A percentile compares a stretch with the other conserved stretches of the same genome.
phyloP scores from a whole-genome alignment of 2,797 vertebrate genomes.

The Rhyacichthys aspro region DNA sequence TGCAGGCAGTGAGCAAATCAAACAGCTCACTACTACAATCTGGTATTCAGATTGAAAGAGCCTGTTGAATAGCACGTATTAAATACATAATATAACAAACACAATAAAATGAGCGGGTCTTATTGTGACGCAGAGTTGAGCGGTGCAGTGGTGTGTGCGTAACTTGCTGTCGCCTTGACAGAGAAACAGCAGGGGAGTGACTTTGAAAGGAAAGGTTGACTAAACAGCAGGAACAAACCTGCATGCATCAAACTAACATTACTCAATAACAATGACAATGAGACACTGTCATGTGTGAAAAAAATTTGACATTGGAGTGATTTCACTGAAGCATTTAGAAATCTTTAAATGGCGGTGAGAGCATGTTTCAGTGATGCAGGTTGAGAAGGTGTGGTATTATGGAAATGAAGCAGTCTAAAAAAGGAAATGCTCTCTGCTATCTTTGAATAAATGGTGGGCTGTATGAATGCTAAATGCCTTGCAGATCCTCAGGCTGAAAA shows the following conservation, averaged over 20 bases:
- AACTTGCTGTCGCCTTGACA: background rate
- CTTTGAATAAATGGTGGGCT: conserved; percentile 3
- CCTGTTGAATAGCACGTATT: conserved; percentile 13
- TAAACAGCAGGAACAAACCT: background rate
- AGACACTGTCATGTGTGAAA: background rate
- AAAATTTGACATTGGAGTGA: background rate
- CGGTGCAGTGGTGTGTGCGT: conserved; percentile 9
- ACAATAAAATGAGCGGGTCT: conserved; percentile 21
- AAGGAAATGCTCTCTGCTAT: conserved; percentile 13
- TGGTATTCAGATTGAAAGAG: conserved; percentile 5
- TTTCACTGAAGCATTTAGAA: conserved; percentile 1
- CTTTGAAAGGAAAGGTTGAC: conserved; percentile 14
- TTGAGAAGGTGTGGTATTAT: conserved; percentile 5
- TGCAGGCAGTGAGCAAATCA: background rate
- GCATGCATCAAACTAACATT: conserved; percentile 11
- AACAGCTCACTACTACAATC: background rate
- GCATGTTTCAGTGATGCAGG: conserved; percentile 4
- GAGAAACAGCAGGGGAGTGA: background rate
- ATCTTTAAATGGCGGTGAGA: background rate
- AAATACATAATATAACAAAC: conserved; percentile 17
- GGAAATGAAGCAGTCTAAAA: conserved; percentile 15
- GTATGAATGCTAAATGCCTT: conserved; percentile 7
- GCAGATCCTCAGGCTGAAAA: background rate
- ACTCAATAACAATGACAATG: background rate
- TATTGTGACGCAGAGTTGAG: conserved; percentile 17